Percentiles rank a stretch among this genome's conserved stretches.
Conservation (phyloP, 2,888 invertebrate species). For the Yponomeuta plumbellus region DNA sequence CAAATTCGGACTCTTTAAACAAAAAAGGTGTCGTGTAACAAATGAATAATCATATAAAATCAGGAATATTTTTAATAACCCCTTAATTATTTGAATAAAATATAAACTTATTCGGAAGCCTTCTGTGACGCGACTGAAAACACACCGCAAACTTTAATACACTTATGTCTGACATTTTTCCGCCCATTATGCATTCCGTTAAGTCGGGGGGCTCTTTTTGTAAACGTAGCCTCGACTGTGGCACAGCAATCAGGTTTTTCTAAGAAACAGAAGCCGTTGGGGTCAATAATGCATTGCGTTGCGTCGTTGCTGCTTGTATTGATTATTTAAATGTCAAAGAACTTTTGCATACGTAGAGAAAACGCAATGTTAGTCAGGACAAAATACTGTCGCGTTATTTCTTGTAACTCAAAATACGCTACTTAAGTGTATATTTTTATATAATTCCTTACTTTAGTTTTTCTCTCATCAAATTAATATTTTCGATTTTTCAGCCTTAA, state of each 20-base stretch:
- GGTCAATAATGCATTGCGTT: neutral
- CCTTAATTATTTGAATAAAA: too few species aligned
- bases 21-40: too few species aligned
- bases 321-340: slow-evolving; percentile 3
- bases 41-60: too few species aligned
- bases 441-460: too few species aligned
- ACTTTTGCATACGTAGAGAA: neutral
- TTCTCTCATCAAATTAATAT: too few species aligned
- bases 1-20: too few species aligned
- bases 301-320: neutral
- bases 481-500: too few species aligned
- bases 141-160: slow-evolving; percentile 55
- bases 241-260: neutral
- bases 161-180: slow-evolving; percentile 67
- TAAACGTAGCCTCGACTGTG: neutral
- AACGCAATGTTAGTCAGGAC: too few species aligned
- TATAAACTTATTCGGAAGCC: neutral
- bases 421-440: too few species aligned
- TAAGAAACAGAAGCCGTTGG: neutral
- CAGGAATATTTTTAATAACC: too few species aligned
- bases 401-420: too few species aligned
- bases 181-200: slow-evolving; percentile 63
- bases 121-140: slow-evolving; percentile 19
- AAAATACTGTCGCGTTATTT: too few species aligned
- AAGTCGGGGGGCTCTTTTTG: slow-evolving; percentile 26